Percentiles rank a stretch among this genome's conserved stretches.
Evolutionary conservation across 2,113 vertebrate genomes (phyloP).

Genomic region (Lipophrys pholis): DNA sequence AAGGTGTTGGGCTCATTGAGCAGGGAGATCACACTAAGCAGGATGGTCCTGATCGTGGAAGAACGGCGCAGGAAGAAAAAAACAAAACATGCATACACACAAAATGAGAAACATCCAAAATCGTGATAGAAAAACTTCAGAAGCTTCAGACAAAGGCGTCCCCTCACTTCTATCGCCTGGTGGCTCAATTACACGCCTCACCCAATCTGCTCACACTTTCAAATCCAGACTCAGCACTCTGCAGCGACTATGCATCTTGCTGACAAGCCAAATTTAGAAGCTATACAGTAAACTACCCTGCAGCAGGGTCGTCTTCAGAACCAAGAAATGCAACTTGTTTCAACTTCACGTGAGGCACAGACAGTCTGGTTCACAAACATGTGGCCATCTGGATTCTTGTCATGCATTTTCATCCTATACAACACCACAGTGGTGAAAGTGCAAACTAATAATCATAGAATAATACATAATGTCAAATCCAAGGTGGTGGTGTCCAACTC

Average conservation of each 20-base stretch:
- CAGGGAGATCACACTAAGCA: conserved; percentile 97
- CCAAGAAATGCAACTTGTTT: conserved; percentile 2
- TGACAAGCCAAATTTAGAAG: conserved; percentile 30
- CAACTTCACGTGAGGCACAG: too few species aligned
- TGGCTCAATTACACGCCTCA: conserved; percentile 32
- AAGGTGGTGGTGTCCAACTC: too few species aligned
- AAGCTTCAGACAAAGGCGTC: conserved; percentile 6
- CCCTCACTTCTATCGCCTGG: conserved; percentile 21
- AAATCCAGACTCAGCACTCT: conserved; percentile 51
- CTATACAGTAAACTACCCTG: conserved; percentile 19
- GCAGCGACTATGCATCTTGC: conserved; percentile 14
- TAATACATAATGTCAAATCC: too few species aligned
- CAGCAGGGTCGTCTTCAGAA: conserved; percentile 9
- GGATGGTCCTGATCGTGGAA: conserved; percentile 77
- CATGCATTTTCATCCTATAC: too few species aligned
- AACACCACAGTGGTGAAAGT: too few species aligned
- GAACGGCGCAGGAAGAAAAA: neutral
- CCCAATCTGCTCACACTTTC: conserved; percentile 30
- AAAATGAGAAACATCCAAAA: conserved; percentile 12
- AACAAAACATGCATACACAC: neutral
- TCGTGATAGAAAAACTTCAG: neutral
- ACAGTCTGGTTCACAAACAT: too few species aligned
- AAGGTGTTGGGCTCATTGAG: conserved; percentile 99
- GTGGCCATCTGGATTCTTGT: too few species aligned
- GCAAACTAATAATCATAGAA: too few species aligned